Percentiles rank a stretch among this genome's conserved stretches.
These are phyloP conservation scores for Meiosimyza decipiens DNA, from an alignment of 2,888 invertebrate species.

Conservation along the genomic window DNA sequence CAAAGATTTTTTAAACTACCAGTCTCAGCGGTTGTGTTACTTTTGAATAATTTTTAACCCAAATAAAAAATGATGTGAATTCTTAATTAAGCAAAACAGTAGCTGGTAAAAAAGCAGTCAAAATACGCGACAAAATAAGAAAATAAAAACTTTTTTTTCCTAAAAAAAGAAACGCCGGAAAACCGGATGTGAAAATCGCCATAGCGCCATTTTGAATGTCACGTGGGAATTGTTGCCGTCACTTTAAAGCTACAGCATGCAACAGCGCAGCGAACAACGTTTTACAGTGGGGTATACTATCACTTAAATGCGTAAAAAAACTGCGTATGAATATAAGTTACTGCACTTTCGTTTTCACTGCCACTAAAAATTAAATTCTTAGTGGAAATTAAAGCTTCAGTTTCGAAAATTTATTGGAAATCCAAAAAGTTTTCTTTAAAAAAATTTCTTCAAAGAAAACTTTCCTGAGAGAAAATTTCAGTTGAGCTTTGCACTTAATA, in stretches of 20 bases:
- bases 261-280: too few relatives aligned
- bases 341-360: too few relatives aligned
- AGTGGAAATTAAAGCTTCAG: too few relatives aligned
- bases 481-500: too few relatives aligned
- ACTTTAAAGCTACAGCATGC: background rate
- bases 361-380: too few relatives aligned
- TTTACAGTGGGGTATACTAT: too few relatives aligned
- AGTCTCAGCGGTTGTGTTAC: conserved; percentile 46
- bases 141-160: conserved; percentile 7
- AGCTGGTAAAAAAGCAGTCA: conserved; percentile 32
- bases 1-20: conserved; percentile 34
- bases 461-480: too few relatives aligned
- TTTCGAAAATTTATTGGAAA: too few relatives aligned
- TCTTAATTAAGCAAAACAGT: conserved; percentile 63
- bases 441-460: too few relatives aligned
- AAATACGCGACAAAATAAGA: conserved; percentile 30
- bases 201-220: conserved; percentile 42
- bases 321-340: too few relatives aligned
- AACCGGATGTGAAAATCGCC: conserved; percentile 26
- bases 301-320: too few relatives aligned
- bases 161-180: conserved; percentile 30
- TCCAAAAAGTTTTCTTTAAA: too few relatives aligned
- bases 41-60: conserved; percentile 67
- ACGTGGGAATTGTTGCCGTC: conserved; percentile 48
- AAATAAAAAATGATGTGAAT: conserved; percentile 68